These are phyloP conservation scores for Triplophysa rosa DNA, from an alignment of 2,113 vertebrate species.

Conservation along the genomic window DNA sequence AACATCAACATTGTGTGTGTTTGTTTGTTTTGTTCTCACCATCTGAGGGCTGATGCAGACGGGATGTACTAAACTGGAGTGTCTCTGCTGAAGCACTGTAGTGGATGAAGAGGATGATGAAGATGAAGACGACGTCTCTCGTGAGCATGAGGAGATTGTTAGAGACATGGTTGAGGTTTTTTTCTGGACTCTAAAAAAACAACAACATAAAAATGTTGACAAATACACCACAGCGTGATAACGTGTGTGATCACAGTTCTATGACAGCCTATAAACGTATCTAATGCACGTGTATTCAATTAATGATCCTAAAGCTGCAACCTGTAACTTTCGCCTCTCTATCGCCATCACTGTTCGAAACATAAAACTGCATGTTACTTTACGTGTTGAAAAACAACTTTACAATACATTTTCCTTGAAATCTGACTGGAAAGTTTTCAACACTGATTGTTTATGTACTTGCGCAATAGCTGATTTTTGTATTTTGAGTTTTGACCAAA, in stretches of 20 bases:
- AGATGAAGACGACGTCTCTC: constrained; percentile 60
- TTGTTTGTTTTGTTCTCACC: constrained; percentile 51
- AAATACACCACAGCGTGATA: background rate
- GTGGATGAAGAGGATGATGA: constrained; percentile 61
- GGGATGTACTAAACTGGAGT: constrained; percentile 71
- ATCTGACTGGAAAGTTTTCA: too few relatives aligned
- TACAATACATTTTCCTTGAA: too few relatives aligned
- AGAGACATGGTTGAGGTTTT: constrained; percentile 77
- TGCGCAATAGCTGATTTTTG: too few relatives aligned
- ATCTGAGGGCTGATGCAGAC: constrained; percentile 65
- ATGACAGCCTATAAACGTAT: background rate
- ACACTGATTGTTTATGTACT: too few relatives aligned
- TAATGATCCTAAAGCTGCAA: background rate
- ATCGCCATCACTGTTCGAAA: too few relatives aligned
- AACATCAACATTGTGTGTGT: background rate
- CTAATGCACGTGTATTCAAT: background rate
- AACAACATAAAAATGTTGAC: background rate
- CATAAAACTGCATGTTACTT: too few relatives aligned
- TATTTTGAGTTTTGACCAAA: too few relatives aligned
- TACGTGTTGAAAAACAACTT: too few relatives aligned
- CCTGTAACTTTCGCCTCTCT: too few relatives aligned
- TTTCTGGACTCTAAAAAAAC: constrained; percentile 67
- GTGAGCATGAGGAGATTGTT: constrained; percentile 73
- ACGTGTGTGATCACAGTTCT: background rate
- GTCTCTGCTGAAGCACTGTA: constrained; percentile 61